These are phyloP conservation scores for Sardinella longiceps DNA, from an alignment of 2,797 vertebrate genomes.

Conservation along the genomic window DNA sequence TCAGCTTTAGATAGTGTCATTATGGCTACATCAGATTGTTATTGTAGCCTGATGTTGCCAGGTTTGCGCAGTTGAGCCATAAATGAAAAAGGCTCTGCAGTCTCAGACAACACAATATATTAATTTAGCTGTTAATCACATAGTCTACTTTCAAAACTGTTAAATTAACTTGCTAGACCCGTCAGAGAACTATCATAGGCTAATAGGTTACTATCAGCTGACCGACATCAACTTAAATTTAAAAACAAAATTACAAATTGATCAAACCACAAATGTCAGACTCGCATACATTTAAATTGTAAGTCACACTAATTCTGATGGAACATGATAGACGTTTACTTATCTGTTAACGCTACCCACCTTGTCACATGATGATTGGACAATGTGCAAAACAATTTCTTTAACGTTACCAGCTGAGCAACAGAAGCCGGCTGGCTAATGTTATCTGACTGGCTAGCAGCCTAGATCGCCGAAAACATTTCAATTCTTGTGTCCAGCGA, in stretches of 20 bases:
- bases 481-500: background rate
- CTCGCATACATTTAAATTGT: background rate
- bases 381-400: conserved; percentile 5
- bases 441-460: background rate
- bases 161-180: background rate
- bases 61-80: background rate
- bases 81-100: no score
- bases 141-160: background rate
- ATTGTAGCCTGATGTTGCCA: background rate
- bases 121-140: background rate
- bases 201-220: background rate
- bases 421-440: background rate
- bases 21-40: background rate
- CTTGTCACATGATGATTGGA: conserved; percentile 15
- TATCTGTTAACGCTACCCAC: conserved; percentile 16
- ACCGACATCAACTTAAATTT: background rate
- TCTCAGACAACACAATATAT: background rate
- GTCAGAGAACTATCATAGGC: background rate
- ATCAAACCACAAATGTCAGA: background rate
- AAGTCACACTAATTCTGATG: background rate
- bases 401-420: conserved; percentile 21
- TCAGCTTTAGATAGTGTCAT: background rate
- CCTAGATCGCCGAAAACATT: background rate
- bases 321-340: background rate
- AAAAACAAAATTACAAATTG: background rate